Evolutionary conservation across 1,140 invertebrate species (phyloP), one percentile per base, ranked within the genome.

Genomic region (Drosophila chauvacae): DNA sequence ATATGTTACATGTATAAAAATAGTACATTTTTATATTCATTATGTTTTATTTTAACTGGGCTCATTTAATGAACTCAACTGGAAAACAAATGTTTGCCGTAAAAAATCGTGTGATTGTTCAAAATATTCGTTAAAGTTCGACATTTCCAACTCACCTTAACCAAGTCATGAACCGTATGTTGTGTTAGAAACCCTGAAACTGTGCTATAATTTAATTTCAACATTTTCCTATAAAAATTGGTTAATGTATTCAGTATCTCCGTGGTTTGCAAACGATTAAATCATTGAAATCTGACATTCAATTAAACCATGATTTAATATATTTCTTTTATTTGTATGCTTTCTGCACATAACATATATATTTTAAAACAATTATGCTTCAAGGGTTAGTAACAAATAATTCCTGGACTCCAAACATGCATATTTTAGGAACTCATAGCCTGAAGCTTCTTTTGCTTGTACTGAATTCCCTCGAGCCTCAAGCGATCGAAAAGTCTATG

Each of bases 401-500:
- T 33, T 11, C 0, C 2, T 11, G 9, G 3, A 11, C 33, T 33
- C 1, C 1, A 33, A 33, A 35, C 7, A 4, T 11, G 6, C 16
- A 39, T 41, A 33, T 35, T 20, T 41, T 39, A 39, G n/a, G 41
- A 6, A n/a, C 26, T 50, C 16, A 18, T 18, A 13, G 28, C 16
- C 10, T 39, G n/a, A 65, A 69, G 51, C 57, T 82, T 77, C 41
- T 20, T 44, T 51, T 61, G 62, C 16, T 72, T 90, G 42, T 86
- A 66, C 37, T 39, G 56, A 28, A 48, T 48, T n/a, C 74, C 85
- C 30, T 92, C 88, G 1, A 78, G 30, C 7, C 88, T 69, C 9
- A 92, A 65, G 2, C 77, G 73, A 20, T 70, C 62, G 20, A 82
- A 81, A 33, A 92, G 28, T 35, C 72, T 35, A 14, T 87, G 79